Base-by-base conservation (phyloP, 2,888 invertebrate species). In the Drepana falcataria region DNA sequence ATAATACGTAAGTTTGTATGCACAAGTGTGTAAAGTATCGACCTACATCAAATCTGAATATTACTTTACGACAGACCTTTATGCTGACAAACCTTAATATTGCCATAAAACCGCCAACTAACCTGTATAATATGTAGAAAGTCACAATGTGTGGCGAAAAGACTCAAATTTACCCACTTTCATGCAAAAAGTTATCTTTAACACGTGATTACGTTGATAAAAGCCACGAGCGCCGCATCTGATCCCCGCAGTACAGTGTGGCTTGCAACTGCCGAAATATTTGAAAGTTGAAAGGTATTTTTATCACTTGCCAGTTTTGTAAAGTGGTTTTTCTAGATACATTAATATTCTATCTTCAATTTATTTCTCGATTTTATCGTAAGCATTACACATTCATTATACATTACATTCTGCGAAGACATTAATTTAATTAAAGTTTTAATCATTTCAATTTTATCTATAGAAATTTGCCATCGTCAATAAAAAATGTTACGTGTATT, bases 61-160 rank as follows among this genome's bases (percentile, higher is more conserved):
- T 33, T 21, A 51, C 34, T 7, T 51, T 21, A 51, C 51, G 49
- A 37, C 21, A 2, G 51, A 34, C 51, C 51, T 51, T 41, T 49
- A 49, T 21, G 40, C 33, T 49, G 40, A 51, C 40, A 33, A 51
- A 49, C 9, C 37, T 40, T 34, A 33, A 51, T 1, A 40, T 33
- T 51, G 34, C 35, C n/a, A 35, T 4, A 35, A 35, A 47, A 48
- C 37, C 37, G 48, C 37, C 47, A 40, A 48, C 35, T n/a, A 48
- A 48, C 53, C 53, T 35, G 47, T 21, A 53, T 51, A 40, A 53
- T 51, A 40, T 48, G 37, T 48, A 48, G 53, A 53, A 53, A 53
- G 53, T 47, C 7, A 48, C 44, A 9, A 47, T 47, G 37, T 48
- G 53, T 53, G 53, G 48, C 33, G 48, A 37, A 48, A 52, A 53